Conservation (phyloP, 2,888 invertebrate genomes). For the Drosophila bunnanda region DNA sequence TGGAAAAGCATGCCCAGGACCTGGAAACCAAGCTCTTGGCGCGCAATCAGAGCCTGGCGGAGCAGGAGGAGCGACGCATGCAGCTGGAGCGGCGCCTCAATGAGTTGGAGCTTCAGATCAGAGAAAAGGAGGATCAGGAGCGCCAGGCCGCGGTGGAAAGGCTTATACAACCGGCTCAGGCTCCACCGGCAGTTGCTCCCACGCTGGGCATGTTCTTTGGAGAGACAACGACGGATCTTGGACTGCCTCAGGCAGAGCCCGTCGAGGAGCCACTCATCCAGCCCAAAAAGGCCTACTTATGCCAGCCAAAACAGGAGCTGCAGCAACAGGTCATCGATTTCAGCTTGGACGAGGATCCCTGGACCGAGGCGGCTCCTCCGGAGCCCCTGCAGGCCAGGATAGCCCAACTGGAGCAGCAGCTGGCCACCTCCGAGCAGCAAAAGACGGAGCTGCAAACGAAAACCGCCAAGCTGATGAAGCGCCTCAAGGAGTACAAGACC, state of each 20-base stretch:
- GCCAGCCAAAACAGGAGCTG: slow-evolving; percentile 81
- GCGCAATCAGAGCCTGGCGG: slow-evolving; percentile 70
- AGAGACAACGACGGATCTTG: slow-evolving; percentile 43
- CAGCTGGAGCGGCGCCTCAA: slow-evolving; percentile 50
- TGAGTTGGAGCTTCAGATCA: slow-evolving; percentile 50
- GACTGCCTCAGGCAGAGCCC: slow-evolving; percentile 65
- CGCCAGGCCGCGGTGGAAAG: slow-evolving; percentile 58
- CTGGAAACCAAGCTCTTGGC: slow-evolving; percentile 82
- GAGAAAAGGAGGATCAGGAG: slow-evolving; percentile 58
- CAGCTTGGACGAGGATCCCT: slow-evolving; percentile 85
- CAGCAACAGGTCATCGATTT: slow-evolving; percentile 55
- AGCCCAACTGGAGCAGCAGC: slow-evolving; percentile 86
- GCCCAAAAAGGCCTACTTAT: slow-evolving; percentile 86
- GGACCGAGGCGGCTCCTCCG: slow-evolving; percentile 87
- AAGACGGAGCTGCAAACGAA: slow-evolving; percentile 88
- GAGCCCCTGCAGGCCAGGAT: slow-evolving; percentile 83
- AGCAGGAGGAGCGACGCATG: slow-evolving; percentile 50
- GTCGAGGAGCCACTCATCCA: slow-evolving; percentile 85
- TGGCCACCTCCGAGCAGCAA: slow-evolving; percentile 87
- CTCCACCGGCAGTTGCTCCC: slow-evolving; percentile 40
- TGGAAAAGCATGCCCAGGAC: slow-evolving; percentile 84
- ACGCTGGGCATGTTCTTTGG: slow-evolving; percentile 83
- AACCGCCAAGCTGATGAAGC: slow-evolving; percentile 91
- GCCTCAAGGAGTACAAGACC: slow-evolving; percentile 92
- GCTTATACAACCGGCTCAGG: slow-evolving; percentile 51